These are phyloP conservation scores for Crypturellus undulatus DNA, from an alignment of 2,113 vertebrate genomes.

Conservation along the genomic window DNA sequence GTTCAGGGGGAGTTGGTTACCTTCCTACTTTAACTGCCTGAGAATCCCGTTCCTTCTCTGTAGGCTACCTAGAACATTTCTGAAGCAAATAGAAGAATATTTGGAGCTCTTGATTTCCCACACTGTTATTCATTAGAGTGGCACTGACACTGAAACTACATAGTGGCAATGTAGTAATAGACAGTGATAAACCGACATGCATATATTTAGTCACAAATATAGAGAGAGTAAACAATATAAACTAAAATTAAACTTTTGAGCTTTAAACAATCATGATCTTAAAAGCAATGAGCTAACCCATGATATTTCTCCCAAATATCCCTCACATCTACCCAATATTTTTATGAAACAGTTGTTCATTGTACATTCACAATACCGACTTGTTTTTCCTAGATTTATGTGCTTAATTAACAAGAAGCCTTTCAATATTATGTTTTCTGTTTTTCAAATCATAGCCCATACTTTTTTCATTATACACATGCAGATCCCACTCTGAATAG, in stretches of 20 bases:
- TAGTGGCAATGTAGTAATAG: background rate
- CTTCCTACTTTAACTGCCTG: background rate
- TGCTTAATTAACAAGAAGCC: background rate
- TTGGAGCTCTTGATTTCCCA: background rate
- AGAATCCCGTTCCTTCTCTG: background rate
- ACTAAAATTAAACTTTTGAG: background rate
- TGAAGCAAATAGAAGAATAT: background rate
- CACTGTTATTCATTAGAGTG: background rate
- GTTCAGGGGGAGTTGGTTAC: background rate
- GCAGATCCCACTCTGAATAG: constrained; percentile 1
- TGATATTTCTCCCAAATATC: background rate
- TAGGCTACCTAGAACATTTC: background rate
- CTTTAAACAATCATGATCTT: background rate
- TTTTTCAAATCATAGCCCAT: background rate
- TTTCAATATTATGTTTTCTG: background rate
- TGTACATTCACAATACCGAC: background rate
- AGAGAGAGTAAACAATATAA: background rate
- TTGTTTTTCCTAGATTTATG: background rate
- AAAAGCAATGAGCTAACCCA: background rate
- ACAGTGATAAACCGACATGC: background rate
- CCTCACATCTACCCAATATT: background rate
- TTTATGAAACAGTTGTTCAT: background rate
- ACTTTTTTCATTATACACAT: constrained; percentile 24
- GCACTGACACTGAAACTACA: background rate
- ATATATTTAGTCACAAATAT: background rate